Conservation (phyloP, 2,797 vertebrate genomes). For the Gambusia yucatana region DNA sequence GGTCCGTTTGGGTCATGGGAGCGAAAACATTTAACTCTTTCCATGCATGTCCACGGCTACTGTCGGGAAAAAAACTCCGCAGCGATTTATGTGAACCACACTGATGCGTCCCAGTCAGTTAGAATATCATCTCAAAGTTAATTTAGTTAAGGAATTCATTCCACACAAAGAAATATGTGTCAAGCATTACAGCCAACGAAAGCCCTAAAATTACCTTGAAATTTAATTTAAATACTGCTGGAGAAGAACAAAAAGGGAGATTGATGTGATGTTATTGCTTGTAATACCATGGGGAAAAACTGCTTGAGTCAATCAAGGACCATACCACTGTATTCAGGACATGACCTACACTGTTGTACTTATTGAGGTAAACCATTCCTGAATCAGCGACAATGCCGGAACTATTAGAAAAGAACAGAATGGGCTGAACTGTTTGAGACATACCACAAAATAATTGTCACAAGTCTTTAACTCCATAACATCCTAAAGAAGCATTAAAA, state of each 20-base stretch:
- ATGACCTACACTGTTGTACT: neutral
- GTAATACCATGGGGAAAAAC: neutral
- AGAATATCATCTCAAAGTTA: neutral
- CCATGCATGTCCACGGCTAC: neutral
- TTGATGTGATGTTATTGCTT: neutral
- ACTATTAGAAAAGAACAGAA: neutral
- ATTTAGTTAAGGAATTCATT: neutral
- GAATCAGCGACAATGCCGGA: neutral
- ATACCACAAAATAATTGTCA: neutral
- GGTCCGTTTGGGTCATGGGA: slow-evolving; percentile 6
- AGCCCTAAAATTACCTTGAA: neutral
- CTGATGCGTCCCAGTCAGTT: neutral
- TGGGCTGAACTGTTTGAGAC: neutral
- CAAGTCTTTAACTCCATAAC: neutral
- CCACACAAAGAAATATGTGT: neutral
- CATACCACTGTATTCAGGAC: neutral
- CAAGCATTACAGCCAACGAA: neutral
- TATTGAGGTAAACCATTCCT: neutral
- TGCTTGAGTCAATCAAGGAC: neutral
- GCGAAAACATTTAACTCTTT: neutral
- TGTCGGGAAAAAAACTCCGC: neutral
- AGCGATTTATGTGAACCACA: neutral
- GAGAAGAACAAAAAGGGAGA: neutral
- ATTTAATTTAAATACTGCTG: neutral
- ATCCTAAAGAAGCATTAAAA: neutral